phyloP scores from a whole-genome alignment of 2,113 vertebrate genomes.

The Papio anubis region DNA sequence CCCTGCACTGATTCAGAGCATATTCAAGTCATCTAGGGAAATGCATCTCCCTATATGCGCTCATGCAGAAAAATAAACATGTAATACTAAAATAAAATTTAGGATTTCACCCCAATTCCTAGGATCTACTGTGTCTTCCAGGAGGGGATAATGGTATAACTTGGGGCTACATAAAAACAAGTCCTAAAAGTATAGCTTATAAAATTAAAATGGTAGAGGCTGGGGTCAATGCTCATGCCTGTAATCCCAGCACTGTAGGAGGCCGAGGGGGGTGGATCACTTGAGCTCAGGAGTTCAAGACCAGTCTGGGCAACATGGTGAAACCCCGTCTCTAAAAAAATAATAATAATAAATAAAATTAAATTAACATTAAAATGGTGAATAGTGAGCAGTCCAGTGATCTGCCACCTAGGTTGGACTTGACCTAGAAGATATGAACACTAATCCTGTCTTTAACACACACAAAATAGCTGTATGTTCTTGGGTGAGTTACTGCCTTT shows the following conservation, averaged over 20 bases:
- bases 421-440: not conserved
- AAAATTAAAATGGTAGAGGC: not conserved
- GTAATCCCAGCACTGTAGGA: no score
- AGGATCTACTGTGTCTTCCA: not conserved
- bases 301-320: no score
- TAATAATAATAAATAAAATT: no score
- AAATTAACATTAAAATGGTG: not conserved
- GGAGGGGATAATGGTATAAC: not conserved
- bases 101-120: not conserved
- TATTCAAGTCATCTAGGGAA: constrained; percentile 77
- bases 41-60: not conserved
- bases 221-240: no score
- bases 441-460: not conserved
- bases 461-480: not conserved
- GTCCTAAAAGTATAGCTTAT: not conserved
- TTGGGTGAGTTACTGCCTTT: not conserved
- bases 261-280: no score
- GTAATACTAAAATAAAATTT: not conserved
- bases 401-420: not conserved
- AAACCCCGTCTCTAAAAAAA: no score
- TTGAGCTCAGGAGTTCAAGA: no score
- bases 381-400: not conserved
- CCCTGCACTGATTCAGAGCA: constrained; percentile 81
- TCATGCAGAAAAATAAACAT: not conserved
- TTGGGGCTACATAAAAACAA: not conserved